Evolutionary conservation across 1,140 invertebrate species (phyloP).

Genomic region (Anoplophora glabripennis): DNA sequence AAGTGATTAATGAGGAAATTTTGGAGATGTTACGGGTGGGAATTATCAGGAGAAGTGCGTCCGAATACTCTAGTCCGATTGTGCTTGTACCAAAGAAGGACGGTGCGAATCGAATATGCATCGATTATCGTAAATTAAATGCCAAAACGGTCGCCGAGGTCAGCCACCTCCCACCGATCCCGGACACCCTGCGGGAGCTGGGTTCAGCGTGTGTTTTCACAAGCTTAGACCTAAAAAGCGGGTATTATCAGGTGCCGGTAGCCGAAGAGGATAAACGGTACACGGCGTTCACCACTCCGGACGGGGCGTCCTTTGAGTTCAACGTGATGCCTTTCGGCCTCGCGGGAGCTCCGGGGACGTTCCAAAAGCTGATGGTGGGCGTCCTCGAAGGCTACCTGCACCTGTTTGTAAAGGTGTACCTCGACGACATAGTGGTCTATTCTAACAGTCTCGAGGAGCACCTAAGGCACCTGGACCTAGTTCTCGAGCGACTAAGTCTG

Average conservation of each 20-base stretch:
- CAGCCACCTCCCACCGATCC: conserved; percentile 31
- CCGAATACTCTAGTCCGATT: conserved; percentile 13
- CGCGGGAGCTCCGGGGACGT: conserved; percentile 27
- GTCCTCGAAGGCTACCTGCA: conserved; percentile 21
- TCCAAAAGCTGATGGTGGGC: conserved; percentile 26
- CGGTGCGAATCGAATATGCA: conserved; percentile 30
- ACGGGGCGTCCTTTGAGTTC: conserved; percentile 29
- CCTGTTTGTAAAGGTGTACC: conserved; percentile 22
- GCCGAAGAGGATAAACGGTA: conserved; percentile 9
- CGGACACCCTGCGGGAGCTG: conserved; percentile 16
- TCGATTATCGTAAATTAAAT: conserved; percentile 48
- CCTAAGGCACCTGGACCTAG: neutral
- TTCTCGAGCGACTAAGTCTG: conserved; percentile 7
- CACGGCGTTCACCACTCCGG: conserved; percentile 35
- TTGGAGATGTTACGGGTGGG: conserved; percentile 19
- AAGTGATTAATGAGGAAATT: conserved; percentile 12
- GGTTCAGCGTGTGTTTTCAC: conserved; percentile 24
- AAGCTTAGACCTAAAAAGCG: conserved; percentile 28
- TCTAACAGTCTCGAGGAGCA: conserved; percentile 1
- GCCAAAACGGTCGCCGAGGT: conserved; percentile 41
- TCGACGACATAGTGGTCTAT: conserved; percentile 15
- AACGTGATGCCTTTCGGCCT: conserved; percentile 36
- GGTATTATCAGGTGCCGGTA: conserved; percentile 38
- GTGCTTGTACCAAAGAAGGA: conserved; percentile 27
- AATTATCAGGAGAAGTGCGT: conserved; percentile 9